Evolutionary conservation across 2,888 invertebrate genomes (phyloP).

Genomic region (Nematopogon swammerdamellus): DNA sequence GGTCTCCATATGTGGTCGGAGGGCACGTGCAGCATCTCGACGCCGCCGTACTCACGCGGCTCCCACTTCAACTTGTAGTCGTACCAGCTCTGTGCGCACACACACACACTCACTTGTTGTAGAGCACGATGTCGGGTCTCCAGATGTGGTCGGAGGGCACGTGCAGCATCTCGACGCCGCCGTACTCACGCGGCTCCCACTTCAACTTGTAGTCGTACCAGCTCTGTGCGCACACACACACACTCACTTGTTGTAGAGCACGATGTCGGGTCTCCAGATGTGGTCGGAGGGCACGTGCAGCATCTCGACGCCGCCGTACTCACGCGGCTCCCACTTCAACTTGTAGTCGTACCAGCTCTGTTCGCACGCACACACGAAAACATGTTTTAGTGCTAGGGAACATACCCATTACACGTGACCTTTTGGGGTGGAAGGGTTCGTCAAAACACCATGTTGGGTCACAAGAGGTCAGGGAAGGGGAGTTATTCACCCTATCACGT

Average conservation of each 20-base stretch:
- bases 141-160: slow-evolving; percentile 96
- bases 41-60: slow-evolving; percentile 91
- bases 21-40: slow-evolving; percentile 93
- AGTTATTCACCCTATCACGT: no score
- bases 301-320: slow-evolving; percentile 93
- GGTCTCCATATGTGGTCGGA: slow-evolving; percentile 96
- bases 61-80: slow-evolving; percentile 95
- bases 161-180: slow-evolving; percentile 92
- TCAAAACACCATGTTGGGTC: no score
- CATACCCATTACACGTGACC: no score
- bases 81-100: slow-evolving; percentile 81
- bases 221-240: slow-evolving; percentile 59
- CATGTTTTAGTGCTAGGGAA: no score
- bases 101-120: slow-evolving; percentile 79
- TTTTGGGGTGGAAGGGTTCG: no score
- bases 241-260: slow-evolving; percentile 89
- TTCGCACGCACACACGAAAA: no score
- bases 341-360: slow-evolving; percentile 96
- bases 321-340: slow-evolving; percentile 90
- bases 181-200: slow-evolving; percentile 94
- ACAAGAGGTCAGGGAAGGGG: no score
- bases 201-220: slow-evolving; percentile 95
- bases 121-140: slow-evolving; percentile 93
- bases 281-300: slow-evolving; percentile 94
- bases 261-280: slow-evolving; percentile 94